phyloP scores from a whole-genome alignment of 2,888 invertebrate genomes.

The Adelphocoris suturalis region DNA sequence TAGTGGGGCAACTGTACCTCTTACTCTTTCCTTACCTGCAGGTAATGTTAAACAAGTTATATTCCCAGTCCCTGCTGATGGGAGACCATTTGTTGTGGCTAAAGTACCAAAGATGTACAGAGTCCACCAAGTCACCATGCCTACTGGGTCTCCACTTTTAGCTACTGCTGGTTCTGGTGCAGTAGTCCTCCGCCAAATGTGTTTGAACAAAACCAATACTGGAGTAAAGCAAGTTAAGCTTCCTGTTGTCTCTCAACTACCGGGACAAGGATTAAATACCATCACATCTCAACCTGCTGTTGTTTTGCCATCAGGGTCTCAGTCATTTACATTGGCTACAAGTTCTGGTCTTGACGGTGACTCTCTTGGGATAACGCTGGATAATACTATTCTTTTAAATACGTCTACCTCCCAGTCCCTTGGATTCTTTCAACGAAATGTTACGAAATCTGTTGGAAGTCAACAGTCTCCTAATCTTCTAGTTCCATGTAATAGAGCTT shows the following conservation, averaged over 20 bases:
- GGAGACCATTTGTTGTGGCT: slow-evolving; percentile 76
- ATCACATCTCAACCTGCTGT: slow-evolving; percentile 79
- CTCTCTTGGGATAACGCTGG: slow-evolving; percentile 78
- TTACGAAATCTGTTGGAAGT: slow-evolving; percentile 58
- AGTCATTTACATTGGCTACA: slow-evolving; percentile 75
- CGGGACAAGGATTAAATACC: slow-evolving; percentile 79
- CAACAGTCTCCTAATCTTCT: slow-evolving; percentile 61
- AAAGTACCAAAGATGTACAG: slow-evolving; percentile 76
- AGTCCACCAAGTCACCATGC: slow-evolving; percentile 77
- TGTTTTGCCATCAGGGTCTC: slow-evolving; percentile 77
- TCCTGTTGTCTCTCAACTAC: slow-evolving; percentile 77
- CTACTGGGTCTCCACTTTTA: slow-evolving; percentile 75
- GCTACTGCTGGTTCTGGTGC: slow-evolving; percentile 73
- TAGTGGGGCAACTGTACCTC: slow-evolving; percentile 75
- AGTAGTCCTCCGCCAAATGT: slow-evolving; percentile 75
- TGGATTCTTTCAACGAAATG: slow-evolving; percentile 77
- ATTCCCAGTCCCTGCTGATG: slow-evolving; percentile 76
- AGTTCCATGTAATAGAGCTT: slow-evolving; percentile 24
- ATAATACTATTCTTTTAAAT: slow-evolving; percentile 76
- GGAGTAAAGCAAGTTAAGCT: slow-evolving; percentile 75
- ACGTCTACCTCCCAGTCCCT: slow-evolving; percentile 77
- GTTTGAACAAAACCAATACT: slow-evolving; percentile 74
- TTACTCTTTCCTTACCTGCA: slow-evolving; percentile 75
- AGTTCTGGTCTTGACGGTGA: slow-evolving; percentile 73
- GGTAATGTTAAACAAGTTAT: slow-evolving; percentile 75